Conservation (phyloP, 2,797 vertebrate genomes). For the Threskiornis aethiopicus region DNA sequence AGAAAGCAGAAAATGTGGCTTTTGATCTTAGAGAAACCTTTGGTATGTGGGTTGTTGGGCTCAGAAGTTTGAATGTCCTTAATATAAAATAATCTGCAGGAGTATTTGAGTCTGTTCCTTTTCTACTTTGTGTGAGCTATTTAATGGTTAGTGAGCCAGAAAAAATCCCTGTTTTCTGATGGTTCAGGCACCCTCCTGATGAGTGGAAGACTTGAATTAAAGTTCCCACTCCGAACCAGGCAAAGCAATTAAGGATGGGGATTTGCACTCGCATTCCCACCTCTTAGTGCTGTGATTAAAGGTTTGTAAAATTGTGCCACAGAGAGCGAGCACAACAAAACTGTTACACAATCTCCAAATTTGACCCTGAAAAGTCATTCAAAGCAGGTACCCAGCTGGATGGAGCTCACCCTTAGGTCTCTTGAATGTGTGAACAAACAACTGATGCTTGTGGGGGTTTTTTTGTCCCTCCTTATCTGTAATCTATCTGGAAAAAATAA, state of each 20-base stretch:
- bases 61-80: slow-evolving; percentile 24
- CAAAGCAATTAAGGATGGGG: slow-evolving; percentile 31
- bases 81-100: slow-evolving; percentile 46
- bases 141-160: slow-evolving; percentile 25
- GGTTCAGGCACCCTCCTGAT: slow-evolving; percentile 23
- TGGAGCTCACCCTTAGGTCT: background rate
- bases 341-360: background rate
- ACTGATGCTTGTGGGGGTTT: rapidly evolving
- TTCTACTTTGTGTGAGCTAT: slow-evolving; percentile 14
- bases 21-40: slow-evolving; percentile 47
- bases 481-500: background rate
- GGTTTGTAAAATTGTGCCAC: background rate
- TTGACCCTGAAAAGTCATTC: background rate
- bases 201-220: slow-evolving; percentile 8
- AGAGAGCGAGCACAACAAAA: background rate
- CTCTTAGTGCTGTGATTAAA: background rate
- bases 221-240: background rate
- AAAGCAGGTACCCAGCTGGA: background rate
- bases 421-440: background rate
- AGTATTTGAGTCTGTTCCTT: slow-evolving; percentile 26
- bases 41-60: slow-evolving; percentile 43
- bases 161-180: background rate
- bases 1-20: slow-evolving; percentile 18
- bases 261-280: background rate
- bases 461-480: background rate